Evolutionary conservation across 2,888 invertebrate genomes (phyloP).

Genomic region (Gasteruption jaculator): DNA sequence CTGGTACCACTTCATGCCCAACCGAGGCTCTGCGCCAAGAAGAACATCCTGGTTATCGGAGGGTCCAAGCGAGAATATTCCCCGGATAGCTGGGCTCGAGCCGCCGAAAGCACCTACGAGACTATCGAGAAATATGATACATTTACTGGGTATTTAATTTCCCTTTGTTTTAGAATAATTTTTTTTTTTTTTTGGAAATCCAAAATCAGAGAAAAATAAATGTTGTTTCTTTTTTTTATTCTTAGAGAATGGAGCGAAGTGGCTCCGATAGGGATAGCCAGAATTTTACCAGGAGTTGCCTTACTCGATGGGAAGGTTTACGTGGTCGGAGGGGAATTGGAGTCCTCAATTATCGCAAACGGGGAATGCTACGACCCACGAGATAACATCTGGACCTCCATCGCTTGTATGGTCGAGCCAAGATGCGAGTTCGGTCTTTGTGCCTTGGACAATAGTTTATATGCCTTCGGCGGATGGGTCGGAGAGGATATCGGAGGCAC

Average conservation of each 20-base stretch:
- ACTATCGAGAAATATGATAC: constrained; percentile 81
- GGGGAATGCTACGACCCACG: constrained; percentile 81
- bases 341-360: constrained; percentile 81
- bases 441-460: constrained; percentile 75
- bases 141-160: constrained; percentile 59
- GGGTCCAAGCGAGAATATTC: constrained; percentile 77
- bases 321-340: constrained; percentile 88
- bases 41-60: constrained; percentile 83
- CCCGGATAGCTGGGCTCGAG: constrained; percentile 66
- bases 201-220: not conserved
- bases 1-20: constrained; percentile 71
- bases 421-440: constrained; percentile 88
- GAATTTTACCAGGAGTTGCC: constrained; percentile 85
- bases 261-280: constrained; percentile 76
- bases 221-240: constrained; percentile 4
- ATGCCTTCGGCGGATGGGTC: constrained; percentile 91
- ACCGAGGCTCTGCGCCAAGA: constrained; percentile 81
- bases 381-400: constrained; percentile 55
- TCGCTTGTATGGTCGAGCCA: constrained; percentile 68
- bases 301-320: constrained; percentile 80
- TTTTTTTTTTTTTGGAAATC: constrained; percentile 1
- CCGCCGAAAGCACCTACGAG: constrained; percentile 78
- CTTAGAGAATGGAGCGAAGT: constrained; percentile 75
- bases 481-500: constrained; percentile 86
- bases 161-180: too few relatives aligned